Evolutionary conservation across 1,140 invertebrate genomes (phyloP).

Genomic region (Cotesia typhae): DNA sequence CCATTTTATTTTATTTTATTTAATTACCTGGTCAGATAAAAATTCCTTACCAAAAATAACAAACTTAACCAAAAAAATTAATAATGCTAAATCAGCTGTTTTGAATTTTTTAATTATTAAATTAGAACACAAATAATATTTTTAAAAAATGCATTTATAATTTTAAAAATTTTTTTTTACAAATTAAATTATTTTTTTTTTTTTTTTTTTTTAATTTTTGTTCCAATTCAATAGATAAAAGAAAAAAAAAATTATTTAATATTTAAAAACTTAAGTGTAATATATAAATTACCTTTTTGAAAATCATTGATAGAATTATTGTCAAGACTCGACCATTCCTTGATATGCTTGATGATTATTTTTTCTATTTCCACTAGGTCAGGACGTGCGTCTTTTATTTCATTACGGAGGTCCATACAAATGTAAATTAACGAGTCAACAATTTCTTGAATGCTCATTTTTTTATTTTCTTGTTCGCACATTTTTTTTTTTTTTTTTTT

Average conservation of each 20-base stretch:
- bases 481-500: constrained; percentile 32
- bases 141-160: too few relatives aligned
- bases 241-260: background rate
- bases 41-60: too few relatives aligned
- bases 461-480: constrained; percentile 49
- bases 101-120: too few relatives aligned
- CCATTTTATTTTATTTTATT: background rate
- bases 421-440: constrained; percentile 56
- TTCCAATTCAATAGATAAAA: background rate
- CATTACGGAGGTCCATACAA: constrained; percentile 51
- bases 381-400: constrained; percentile 39
- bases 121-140: too few relatives aligned
- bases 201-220: too few relatives aligned
- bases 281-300: constrained; percentile 53
- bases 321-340: constrained; percentile 44
- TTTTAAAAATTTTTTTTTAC: background rate
- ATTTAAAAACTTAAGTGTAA: constrained; percentile 8
- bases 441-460: constrained; percentile 53
- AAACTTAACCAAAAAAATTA: too few relatives aligned
- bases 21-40: too few relatives aligned
- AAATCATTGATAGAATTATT: constrained; percentile 51
- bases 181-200: too few relatives aligned
- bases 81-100: too few relatives aligned
- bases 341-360: constrained; percentile 56
- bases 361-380: constrained; percentile 48